Conservation (phyloP, 2,113 vertebrate genomes). For the Lota lota region DNA sequence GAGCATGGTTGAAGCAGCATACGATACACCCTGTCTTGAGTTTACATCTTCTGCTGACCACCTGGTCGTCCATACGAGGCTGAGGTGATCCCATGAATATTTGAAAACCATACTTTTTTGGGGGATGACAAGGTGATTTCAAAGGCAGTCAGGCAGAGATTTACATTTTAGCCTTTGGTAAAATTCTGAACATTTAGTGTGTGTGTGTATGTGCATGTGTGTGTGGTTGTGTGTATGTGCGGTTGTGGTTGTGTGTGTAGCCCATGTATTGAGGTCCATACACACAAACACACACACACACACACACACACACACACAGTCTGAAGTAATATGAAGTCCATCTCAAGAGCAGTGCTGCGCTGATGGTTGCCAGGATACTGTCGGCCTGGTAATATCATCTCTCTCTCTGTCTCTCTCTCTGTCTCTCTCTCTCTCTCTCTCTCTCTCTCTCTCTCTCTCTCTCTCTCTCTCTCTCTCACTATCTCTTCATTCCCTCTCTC, state of each 20-base stretch:
- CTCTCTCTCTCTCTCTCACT: conserved; percentile 13
- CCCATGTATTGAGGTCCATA: too few relatives aligned
- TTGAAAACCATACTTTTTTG: conserved; percentile 38
- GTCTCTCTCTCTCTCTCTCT: conserved; percentile 14
- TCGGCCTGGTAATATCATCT: conserved; percentile 64
- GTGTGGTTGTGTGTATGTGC: too few relatives aligned
- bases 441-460: conserved; percentile 30
- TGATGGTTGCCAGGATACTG: conserved; percentile 69
- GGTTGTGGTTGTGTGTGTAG: too few relatives aligned
- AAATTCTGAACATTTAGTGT: not conserved
- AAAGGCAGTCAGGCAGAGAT: conserved; percentile 33
- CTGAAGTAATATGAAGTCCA: conserved; percentile 57
- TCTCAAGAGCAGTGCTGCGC: conserved; percentile 50
- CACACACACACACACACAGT: conserved; percentile 14
- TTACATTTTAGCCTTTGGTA: not conserved
- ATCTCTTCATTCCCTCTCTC: conserved; percentile 16
- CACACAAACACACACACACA: conserved; percentile 6
- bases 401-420: conserved; percentile 38
- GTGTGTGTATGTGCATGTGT: too few relatives aligned
- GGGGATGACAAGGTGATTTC: conserved; percentile 39
- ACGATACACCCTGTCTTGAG: conserved; percentile 3
- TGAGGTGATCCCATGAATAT: conserved; percentile 24
- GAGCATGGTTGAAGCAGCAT: conserved; percentile 10
- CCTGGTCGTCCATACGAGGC: conserved; percentile 36
- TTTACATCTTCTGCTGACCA: conserved; percentile 25